Evolutionary conservation across 1,140 invertebrate genomes (phyloP).

Genomic region (Cyclargus thomasi): DNA sequence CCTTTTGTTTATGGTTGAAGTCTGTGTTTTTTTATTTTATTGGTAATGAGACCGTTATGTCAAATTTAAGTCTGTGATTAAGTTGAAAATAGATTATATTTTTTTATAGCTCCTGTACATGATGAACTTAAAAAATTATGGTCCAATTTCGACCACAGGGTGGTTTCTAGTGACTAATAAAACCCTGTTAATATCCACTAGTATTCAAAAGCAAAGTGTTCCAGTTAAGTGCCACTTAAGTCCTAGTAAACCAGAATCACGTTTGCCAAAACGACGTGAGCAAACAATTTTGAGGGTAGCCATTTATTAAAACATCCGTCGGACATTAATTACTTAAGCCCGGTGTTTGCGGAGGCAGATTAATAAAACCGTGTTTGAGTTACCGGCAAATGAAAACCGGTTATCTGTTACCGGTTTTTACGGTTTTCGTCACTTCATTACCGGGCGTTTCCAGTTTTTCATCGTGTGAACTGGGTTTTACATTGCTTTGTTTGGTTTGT

Average conservation of each 20-base stretch:
- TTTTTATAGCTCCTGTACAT: too few species aligned
- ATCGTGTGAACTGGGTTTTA: neutral
- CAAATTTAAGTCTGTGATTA: too few species aligned
- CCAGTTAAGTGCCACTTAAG: neutral
- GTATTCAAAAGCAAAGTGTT: neutral
- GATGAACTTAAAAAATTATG: too few species aligned
- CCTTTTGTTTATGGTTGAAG: too few species aligned
- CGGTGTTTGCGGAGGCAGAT: constrained; percentile 46
- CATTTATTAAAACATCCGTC: constrained; percentile 63
- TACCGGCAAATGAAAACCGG: constrained; percentile 39
- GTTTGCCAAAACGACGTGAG: constrained; percentile 39
- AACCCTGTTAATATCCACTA: neutral
- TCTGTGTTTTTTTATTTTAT: too few species aligned
- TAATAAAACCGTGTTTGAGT: constrained; percentile 60
- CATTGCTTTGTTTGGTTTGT: neutral
- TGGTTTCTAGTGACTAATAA: too few species aligned
- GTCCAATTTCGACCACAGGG: too few species aligned
- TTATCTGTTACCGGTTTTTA: constrained; percentile 28
- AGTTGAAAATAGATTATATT: too few species aligned
- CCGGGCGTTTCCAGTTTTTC: constrained; percentile 2
- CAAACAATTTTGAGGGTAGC: constrained; percentile 53
- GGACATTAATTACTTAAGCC: constrained; percentile 66
- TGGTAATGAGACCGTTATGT: too few species aligned
- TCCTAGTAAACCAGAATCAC: constrained; percentile 32
- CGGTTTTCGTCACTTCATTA: constrained; percentile 36